Conservation (phyloP, 2,113 vertebrate species). For the Asarcornis scutulata region DNA sequence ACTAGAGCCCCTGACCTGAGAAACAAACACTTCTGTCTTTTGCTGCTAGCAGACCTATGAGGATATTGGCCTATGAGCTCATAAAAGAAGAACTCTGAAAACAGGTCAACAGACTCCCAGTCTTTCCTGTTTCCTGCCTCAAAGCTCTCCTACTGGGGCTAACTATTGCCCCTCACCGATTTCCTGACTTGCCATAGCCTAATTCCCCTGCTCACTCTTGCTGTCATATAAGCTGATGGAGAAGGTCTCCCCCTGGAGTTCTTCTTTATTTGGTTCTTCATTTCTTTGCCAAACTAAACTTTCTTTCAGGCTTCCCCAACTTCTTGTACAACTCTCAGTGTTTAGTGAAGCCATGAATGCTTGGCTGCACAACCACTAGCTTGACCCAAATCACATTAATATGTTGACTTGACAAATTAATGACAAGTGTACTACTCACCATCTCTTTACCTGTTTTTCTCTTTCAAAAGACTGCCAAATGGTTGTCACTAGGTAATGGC, state of each 20-base stretch:
- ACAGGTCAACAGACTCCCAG: conserved; percentile 14
- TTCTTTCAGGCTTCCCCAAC: not conserved
- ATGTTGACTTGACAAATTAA: conserved; percentile 26
- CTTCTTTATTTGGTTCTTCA: conserved; percentile 1
- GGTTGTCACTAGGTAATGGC: not conserved
- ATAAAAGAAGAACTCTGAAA: conserved; percentile 47
- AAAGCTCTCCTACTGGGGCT: not conserved
- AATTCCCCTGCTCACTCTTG: not conserved
- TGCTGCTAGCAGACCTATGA: not conserved
- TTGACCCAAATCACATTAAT: conserved; percentile 17
- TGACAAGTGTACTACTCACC: not conserved
- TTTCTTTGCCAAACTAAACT: conserved; percentile 35
- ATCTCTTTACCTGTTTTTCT: not conserved
- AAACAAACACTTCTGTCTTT: conserved; percentile 41
- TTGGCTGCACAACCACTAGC: not conserved
- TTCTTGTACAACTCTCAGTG: not conserved
- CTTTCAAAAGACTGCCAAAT: conserved; percentile 9
- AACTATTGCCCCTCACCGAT: not conserved
- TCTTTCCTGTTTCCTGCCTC: conserved; percentile 39
- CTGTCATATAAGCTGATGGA: conserved; percentile 8
- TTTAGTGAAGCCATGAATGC: conserved; percentile 5
- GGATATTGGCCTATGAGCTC: conserved; percentile 48
- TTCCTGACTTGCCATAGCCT: conserved; percentile 27
- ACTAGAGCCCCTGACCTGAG: not conserved
- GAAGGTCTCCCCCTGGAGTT: not conserved